A percentile compares a stretch with the other conserved stretches of the same genome.
Evolutionary conservation across 2,797 vertebrate species (phyloP).

Genomic region (Silurus aristotelis): DNA sequence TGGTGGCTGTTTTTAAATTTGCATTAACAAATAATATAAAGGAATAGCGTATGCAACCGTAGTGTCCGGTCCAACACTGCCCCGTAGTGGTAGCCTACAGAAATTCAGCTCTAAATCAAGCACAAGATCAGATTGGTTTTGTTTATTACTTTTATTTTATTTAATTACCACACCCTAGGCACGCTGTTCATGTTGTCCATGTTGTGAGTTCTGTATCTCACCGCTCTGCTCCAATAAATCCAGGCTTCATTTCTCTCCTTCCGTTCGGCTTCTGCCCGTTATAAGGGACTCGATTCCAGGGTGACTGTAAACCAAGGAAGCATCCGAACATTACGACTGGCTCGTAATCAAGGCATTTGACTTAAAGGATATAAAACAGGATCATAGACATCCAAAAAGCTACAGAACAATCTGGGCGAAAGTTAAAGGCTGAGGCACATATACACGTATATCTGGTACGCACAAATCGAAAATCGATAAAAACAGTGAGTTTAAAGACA

Average conservation of each 20-base stretch:
- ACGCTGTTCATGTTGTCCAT: background rate
- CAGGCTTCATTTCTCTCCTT: background rate
- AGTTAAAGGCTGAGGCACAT: background rate
- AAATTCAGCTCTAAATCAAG: background rate
- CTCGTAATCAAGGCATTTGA: background rate
- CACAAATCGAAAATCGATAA: background rate
- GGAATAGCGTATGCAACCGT: no score
- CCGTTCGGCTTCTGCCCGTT: slow-evolving; percentile 39
- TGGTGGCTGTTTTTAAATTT: slow-evolving; percentile 26
- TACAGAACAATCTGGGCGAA: background rate
- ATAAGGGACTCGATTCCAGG: slow-evolving; percentile 27
- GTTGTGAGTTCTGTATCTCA: background rate
- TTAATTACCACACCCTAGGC: background rate
- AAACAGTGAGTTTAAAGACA: background rate
- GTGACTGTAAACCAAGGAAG: slow-evolving; percentile 23
- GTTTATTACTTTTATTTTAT: background rate
- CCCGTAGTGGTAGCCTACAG: background rate
- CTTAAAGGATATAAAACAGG: background rate
- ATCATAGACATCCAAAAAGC: background rate
- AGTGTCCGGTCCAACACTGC: background rate
- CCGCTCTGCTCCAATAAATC: background rate
- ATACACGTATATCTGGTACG: background rate
- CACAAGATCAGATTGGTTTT: no score
- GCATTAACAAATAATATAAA: background rate
- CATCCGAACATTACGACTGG: background rate